These are phyloP conservation scores for Lithophane semibrunnea DNA, from an alignment of 2,888 invertebrate genomes.

Conservation along the genomic window DNA sequence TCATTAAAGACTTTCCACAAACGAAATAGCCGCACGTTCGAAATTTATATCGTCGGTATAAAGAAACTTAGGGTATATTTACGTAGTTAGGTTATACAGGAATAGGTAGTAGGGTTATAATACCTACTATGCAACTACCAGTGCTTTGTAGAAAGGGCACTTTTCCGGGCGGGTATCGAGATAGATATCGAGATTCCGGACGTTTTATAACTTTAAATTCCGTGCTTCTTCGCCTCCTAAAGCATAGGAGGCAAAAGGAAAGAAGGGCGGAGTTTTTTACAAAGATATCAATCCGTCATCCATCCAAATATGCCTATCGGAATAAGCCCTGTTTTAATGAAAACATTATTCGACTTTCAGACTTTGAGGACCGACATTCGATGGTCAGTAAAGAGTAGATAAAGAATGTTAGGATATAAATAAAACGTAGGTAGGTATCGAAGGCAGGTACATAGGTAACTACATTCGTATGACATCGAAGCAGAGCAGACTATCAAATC, in stretches of 20 bases:
- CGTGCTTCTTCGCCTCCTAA: background rate
- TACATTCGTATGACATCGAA: background rate
- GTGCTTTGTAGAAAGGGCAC: background rate
- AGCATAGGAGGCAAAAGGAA: background rate
- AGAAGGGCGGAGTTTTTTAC: too few species aligned
- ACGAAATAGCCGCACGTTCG: conserved; percentile 79
- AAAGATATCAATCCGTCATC: background rate
- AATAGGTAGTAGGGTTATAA: too few species aligned
- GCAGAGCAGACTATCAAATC: background rate
- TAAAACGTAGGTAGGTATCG: background rate
- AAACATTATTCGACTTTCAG: background rate
- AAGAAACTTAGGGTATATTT: conserved; percentile 64
- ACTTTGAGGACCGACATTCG: too few species aligned
- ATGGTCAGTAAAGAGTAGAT: background rate
- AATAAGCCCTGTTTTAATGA: background rate
- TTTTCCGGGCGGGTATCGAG: background rate
- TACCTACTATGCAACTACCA: background rate
- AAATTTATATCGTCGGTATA: conserved; percentile 75
- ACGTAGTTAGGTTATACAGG: conserved; percentile 27
- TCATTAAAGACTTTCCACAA: conserved; percentile 84
- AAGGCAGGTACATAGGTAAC: too few species aligned
- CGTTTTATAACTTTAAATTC: background rate
- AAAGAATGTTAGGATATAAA: background rate
- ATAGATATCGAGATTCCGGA: too few species aligned
- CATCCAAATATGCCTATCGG: background rate